These are phyloP conservation scores for Dicerorhinus sumatrensis DNA, from an alignment of 2,113 vertebrate species.

Conservation along the genomic window DNA sequence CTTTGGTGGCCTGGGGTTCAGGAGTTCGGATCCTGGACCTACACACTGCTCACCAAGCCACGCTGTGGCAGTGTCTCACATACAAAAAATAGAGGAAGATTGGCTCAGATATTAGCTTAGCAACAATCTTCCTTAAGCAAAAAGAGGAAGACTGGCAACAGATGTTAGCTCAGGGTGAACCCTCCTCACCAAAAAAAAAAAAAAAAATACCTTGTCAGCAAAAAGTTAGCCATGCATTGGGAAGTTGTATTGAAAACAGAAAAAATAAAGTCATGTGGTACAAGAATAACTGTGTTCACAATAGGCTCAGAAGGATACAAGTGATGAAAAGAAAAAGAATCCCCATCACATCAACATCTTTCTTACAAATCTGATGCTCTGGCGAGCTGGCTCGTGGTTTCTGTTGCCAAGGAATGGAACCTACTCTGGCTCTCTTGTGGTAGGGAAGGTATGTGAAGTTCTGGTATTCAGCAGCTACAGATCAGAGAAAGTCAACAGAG, in stretches of 20 bases:
- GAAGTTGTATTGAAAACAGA: constrained; percentile 73
- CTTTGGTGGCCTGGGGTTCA: too few species aligned
- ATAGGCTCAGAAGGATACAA: constrained; percentile 60
- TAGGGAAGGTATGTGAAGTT: not conserved
- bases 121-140: too few species aligned
- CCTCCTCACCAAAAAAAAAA: too few species aligned
- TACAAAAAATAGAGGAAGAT: too few species aligned
- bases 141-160: too few species aligned
- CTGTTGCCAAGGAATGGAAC: not conserved
- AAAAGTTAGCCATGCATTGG: constrained; percentile 65
- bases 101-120: too few species aligned
- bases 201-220: constrained; percentile 50
- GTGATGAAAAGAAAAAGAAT: not conserved
- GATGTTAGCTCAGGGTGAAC: too few species aligned
- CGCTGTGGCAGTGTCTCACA: too few species aligned
- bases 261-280: constrained; percentile 60
- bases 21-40: too few species aligned
- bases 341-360: constrained; percentile 70
- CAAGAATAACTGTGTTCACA: constrained; percentile 61
- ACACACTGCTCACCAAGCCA: too few species aligned
- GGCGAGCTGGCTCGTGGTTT: not conserved
- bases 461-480: constrained; percentile 47
- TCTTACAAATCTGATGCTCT: not conserved
- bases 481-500: constrained; percentile 22
- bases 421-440: not conserved